Evolutionary conservation across 2,797 vertebrate genomes (phyloP), one percentile per base, ranked within the genome.

Genomic region (Karalla daura): DNA sequence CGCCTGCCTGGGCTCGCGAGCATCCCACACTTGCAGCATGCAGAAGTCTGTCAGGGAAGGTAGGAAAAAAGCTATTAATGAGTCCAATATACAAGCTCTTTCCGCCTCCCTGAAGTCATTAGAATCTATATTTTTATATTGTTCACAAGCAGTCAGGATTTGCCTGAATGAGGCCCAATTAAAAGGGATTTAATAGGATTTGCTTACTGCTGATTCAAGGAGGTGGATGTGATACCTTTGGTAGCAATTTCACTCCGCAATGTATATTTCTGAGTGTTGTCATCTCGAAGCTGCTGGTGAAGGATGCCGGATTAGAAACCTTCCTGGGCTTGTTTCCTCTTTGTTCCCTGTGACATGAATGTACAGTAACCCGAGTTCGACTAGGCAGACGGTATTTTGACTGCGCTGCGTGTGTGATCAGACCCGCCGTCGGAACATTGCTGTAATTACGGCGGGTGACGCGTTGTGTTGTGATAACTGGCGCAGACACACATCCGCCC

Each of bases 161-260:
- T 86, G 80, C 75, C 72, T 83, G 72, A 89, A 88, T 80, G 66
- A 76, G 76, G 77, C 32, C 84, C 81, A 91, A 87, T 93, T 92
- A 91, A 85, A 80, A 71, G 65, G 73, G 85, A 86, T 86, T 92
- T 88, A 88, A 83, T 80, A 56, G 87, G 85, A 86, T 87, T 88
- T 86, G 37, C 81, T 69, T 63, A 59, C 70, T 82, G 77, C 76
- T 52, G 73, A 78, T 62, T 80, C 66, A 59, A 82, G 72, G 54
- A 77, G 78, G 72, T 25, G 35, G 52, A 37, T 73, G 61, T 17
- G 65, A 74, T 80, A 73, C 73, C 62, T 78, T 84, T 63, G 78
- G 64, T 80, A 53, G 85, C 78, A 67, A 55, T 79, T 83, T 88
- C 74, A 67, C 62, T 64, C 59, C 20, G 65, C 61, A 70, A 65